Percentiles rank a stretch among this genome's conserved stretches.
phyloP scores from a whole-genome alignment of 2,113 vertebrate species.

The Aplodontia rufa region DNA sequence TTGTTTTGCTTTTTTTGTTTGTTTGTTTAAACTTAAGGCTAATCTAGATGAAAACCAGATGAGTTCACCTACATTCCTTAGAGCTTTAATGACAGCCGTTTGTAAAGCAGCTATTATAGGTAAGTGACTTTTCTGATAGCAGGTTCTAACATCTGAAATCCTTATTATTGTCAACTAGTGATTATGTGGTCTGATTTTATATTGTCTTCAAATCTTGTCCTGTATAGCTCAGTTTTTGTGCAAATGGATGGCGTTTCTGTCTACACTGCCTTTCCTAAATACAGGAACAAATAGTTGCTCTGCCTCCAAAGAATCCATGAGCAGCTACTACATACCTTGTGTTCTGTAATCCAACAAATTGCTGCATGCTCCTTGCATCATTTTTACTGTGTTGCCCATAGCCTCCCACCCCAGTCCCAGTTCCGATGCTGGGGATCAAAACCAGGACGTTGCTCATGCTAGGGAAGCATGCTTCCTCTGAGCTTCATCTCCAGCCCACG shows the following conservation, averaged over 20 bases:
- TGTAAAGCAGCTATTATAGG: conserved; percentile 99
- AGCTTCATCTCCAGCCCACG: no score
- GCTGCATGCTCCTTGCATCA: neutral
- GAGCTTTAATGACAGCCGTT: conserved; percentile 99
- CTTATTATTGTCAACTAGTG: neutral
- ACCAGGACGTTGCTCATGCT: no score
- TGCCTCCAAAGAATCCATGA: neutral
- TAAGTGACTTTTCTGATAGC: conserved; percentile 81
- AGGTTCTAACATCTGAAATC: neutral
- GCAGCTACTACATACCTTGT: neutral
- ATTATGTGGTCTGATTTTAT: neutral
- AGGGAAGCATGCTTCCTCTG: no score
- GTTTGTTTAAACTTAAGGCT: conserved; percentile 86
- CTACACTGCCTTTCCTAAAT: neutral
- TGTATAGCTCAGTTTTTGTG: neutral
- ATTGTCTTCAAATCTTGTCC: neutral
- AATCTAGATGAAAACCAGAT: conserved; percentile 96
- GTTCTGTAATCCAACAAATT: neutral
- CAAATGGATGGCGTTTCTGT: neutral
- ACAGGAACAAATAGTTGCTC: neutral
- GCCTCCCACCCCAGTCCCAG: no score
- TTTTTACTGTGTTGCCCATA: neutral
- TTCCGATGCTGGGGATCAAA: no score
- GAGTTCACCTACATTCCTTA: conserved; percentile 97
- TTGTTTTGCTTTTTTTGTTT: conserved; percentile 72